phyloP scores from a whole-genome alignment of 2,113 vertebrate genomes.

The Merops nubicus region DNA sequence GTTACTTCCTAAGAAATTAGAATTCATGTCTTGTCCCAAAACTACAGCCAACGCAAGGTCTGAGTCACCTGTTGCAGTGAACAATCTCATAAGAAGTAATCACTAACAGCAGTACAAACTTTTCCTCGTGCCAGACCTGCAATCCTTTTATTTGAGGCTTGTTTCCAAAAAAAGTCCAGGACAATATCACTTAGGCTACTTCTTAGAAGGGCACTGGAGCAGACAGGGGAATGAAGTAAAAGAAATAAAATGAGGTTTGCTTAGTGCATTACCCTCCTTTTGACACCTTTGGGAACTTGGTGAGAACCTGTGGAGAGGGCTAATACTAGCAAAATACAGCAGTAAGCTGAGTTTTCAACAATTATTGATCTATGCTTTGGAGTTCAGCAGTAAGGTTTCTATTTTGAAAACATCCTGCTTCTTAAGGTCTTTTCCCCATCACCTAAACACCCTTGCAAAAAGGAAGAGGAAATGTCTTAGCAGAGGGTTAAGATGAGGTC shows the following conservation, averaged over 20 bases:
- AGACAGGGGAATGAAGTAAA: not conserved
- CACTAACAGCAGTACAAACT: not conserved
- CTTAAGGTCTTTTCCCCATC: not conserved
- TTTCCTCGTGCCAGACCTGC: not conserved
- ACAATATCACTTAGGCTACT: not conserved
- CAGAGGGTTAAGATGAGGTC: not conserved
- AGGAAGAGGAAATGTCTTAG: not conserved
- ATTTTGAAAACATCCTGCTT: not conserved
- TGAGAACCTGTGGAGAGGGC: not conserved
- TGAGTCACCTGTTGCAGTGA: constrained; percentile 16
- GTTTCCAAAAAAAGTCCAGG: not conserved
- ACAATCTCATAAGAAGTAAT: not conserved
- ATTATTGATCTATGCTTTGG: not conserved
- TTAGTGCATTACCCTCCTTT: not conserved
- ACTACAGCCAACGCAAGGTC: not conserved
- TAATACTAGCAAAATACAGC: not conserved
- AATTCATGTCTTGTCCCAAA: not conserved
- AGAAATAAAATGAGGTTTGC: not conserved
- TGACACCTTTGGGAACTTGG: not conserved
- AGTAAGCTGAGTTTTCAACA: not conserved
- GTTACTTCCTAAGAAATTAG: not conserved
- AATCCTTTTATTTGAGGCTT: not conserved
- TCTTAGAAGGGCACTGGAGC: not conserved
- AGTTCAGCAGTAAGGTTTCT: not conserved
- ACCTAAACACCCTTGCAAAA: not conserved